These are phyloP conservation scores for Xestia rhomboidea DNA, from an alignment of 2,888 invertebrate species.

Conservation along the genomic window DNA sequence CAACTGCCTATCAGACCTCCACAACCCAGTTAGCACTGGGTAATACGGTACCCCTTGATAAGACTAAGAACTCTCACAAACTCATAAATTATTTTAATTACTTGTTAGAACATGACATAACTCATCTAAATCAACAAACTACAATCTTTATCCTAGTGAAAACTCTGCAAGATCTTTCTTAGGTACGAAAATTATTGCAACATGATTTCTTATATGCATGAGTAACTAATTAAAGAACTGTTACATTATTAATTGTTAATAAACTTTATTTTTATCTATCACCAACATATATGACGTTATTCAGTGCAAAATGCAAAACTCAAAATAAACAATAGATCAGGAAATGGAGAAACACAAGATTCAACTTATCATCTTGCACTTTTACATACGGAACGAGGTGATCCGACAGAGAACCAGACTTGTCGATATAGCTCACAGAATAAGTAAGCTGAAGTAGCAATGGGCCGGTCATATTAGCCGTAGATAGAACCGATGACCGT, in stretches of 20 bases:
- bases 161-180: not conserved
- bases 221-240: not conserved
- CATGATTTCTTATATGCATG: not conserved
- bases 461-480: no score
- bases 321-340: not conserved
- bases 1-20: no score
- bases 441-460: no score
- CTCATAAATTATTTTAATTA: not conserved
- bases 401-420: no score
- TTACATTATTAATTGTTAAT: not conserved
- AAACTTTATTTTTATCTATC: not conserved
- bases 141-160: not conserved
- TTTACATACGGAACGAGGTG: not conserved
- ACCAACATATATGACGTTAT: not conserved
- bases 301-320: not conserved
- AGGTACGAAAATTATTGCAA: constrained; percentile 10
- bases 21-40: no score
- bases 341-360: not conserved
- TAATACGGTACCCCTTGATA: no score
- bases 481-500: no score
- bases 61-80: not conserved
- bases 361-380: not conserved
- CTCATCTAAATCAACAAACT: not conserved
- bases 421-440: no score
- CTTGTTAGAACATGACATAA: not conserved